Base-by-base conservation (phyloP, 2,113 vertebrate species). In the Periophthalmus modestus region DNA sequence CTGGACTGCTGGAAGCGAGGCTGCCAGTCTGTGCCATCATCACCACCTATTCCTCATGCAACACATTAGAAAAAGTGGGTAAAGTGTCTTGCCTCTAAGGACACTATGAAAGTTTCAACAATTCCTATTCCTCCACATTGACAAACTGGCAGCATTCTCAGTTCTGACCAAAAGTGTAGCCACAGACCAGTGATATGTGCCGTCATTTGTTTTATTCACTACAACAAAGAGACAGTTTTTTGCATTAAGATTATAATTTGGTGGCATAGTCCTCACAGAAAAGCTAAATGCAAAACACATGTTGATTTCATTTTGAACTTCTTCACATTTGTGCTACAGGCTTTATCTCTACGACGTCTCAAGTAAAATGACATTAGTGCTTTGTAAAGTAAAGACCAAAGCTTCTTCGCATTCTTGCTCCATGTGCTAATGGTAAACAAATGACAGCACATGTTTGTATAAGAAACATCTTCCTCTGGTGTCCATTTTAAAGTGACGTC, bases 121-220 rank as follows among this genome's bases (percentile, higher is more conserved):
- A 74, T 75, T 79, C 73, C 74, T 48, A 85, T 71, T 81, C 76
- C 71, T 81, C 80, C 71, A 67, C 81, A 79, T 78, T 75, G 58
- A 82, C 82, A 72, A 80, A 58, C 81, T 43, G 69, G 83, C 69
- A 36, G 71, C 73, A 79, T 84, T 78, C 63, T 74, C 82, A 74
- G 19, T 80, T 72, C 81, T 77, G 87, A 85, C 89, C 88, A 80
- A 15, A 43, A 18, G 33, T 15, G 24, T 28, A 18, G 58, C 16
- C 21, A 61, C 16, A 24, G 28, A 14, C 13, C 57, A 24, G 13
- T 18, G 28, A 18, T 34, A 33, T 21, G 59, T 34, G 33, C 19
- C 36, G 10, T 43, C 10, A 43, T 43, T 43, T 10, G 39, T 9
- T 43, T 43, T 43, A 43, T 43, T 43, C 39, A 43, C 0, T 9